phyloP scores from a whole-genome alignment of 1,140 invertebrate genomes.

The Stegodyphus mimosarum region DNA sequence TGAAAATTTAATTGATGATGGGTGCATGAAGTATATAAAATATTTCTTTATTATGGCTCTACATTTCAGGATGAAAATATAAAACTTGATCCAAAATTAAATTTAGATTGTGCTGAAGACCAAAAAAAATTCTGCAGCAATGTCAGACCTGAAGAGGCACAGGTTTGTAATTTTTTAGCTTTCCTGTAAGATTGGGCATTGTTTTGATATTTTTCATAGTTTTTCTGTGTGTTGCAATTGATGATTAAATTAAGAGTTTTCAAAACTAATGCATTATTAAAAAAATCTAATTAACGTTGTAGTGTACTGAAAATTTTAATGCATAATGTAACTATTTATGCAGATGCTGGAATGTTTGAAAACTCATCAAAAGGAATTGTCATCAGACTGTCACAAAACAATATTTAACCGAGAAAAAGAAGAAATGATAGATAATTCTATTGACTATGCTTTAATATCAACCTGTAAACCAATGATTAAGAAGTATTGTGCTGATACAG shows the following conservation, averaged over 20 bases:
- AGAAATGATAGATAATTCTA: constrained; percentile 84
- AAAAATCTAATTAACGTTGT: not conserved
- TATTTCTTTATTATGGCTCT: not conserved
- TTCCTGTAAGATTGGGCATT: not conserved
- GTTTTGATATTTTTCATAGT: not conserved
- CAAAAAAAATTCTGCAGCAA: constrained; percentile 80
- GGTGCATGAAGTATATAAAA: not conserved
- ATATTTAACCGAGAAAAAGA: constrained; percentile 87
- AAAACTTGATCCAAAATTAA: constrained; percentile 83
- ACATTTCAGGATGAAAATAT: constrained; percentile 81
- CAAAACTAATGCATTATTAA: too few relatives aligned
- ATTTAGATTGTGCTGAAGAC: constrained; percentile 80
- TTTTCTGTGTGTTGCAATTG: not conserved
- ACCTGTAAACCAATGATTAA: constrained; percentile 87
- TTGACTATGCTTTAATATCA: constrained; percentile 85
- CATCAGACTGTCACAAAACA: constrained; percentile 78
- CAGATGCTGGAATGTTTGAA: constrained; percentile 90
- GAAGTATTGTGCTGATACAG: constrained; percentile 79
- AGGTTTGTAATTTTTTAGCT: constrained; percentile 71
- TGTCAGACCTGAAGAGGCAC: constrained; percentile 80
- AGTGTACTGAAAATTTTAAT: too few relatives aligned
- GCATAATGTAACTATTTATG: too few relatives aligned
- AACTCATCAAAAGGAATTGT: constrained; percentile 77
- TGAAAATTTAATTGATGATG: too few relatives aligned
- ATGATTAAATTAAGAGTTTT: too few relatives aligned